Base-by-base conservation (phyloP, 2,888 invertebrate species). In the Nipponacmea schrenckii region DNA sequence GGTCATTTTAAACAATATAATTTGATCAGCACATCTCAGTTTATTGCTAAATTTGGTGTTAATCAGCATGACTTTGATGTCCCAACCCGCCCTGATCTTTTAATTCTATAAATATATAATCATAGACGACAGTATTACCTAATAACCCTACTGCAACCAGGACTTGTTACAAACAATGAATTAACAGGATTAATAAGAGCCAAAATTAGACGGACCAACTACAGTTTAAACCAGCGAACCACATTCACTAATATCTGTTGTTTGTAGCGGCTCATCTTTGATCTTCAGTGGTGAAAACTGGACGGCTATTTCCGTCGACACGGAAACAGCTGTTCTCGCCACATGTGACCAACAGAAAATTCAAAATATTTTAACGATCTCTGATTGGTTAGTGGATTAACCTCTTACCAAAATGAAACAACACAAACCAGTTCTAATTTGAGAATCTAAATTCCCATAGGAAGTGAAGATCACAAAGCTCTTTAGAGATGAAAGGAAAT, bases 1-100 rank as follows among this genome's bases (percentile, higher is more conserved):
- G 39, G 56, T 56, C 20, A 56, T 56, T 20, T 24, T 56, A 56
- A 56, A 24, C 24, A 56, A 24, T 56, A 56, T 20, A 24, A 56
- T 56, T 56, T 24, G 24, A 20, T 56, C 56, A 56, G 56, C 20
- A 10, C 24, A 56, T 56, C 24, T 24, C 56, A 10, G 56, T 56
- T 56, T 56, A 56, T 56, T 56, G 20, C 24, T 24, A 56, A 56
- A 56, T 56, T 10, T 56, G 56, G 56, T 56, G 56, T 24, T 56
- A 56, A 56, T 56, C 56, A 10, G 56, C 2, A 14, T 56, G 24
- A 12, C 56, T 56, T 56, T 56, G 56, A 56, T 56, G 56, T 56
- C 24, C 20, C 20, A 10, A 12, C 56, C 20, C 24, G 20, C 12
- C 12, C 56, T 24, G 24, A 24, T 24, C 56, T 24, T 24, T 24